phyloP scores from a whole-genome alignment of 2,888 invertebrate species.

The Leucozona laternaria region DNA sequence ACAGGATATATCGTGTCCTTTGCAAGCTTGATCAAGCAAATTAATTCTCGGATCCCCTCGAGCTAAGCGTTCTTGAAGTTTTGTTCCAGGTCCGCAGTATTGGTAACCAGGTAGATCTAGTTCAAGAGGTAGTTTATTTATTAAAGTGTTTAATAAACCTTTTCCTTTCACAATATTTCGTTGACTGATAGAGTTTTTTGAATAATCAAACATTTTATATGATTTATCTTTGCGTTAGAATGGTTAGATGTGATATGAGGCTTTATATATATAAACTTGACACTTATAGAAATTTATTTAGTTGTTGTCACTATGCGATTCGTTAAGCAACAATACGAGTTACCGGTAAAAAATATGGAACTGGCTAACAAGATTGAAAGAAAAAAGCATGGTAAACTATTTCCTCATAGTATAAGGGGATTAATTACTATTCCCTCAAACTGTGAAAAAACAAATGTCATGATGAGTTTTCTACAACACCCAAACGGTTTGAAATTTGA shows the following conservation, averaged over 20 bases:
- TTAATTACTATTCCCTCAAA: conserved; percentile 79
- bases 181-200: not conserved
- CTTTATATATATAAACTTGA: too few relatives aligned
- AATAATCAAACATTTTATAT: not conserved
- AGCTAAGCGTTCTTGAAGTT: not conserved
- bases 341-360: conserved; percentile 13
- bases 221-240: not conserved
- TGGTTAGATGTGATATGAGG: not conserved
- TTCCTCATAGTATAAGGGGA: conserved; percentile 76
- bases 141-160: not conserved
- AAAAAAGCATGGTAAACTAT: conserved; percentile 76
- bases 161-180: not conserved
- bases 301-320: too few relatives aligned
- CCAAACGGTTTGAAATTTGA: conserved; percentile 80
- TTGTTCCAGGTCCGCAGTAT: not conserved
- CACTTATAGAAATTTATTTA: too few relatives aligned
- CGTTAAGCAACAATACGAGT: not conserved
- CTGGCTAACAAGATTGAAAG: conserved; percentile 1
- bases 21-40: not conserved
- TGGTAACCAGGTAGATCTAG: not conserved
- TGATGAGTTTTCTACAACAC: conserved; percentile 69
- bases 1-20: not conserved
- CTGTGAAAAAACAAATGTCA: conserved; percentile 78
- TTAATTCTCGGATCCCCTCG: not conserved
- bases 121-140: not conserved